Conservation (phyloP, 2,888 invertebrate genomes). For the Scelioninae gen. 1 region DNA sequence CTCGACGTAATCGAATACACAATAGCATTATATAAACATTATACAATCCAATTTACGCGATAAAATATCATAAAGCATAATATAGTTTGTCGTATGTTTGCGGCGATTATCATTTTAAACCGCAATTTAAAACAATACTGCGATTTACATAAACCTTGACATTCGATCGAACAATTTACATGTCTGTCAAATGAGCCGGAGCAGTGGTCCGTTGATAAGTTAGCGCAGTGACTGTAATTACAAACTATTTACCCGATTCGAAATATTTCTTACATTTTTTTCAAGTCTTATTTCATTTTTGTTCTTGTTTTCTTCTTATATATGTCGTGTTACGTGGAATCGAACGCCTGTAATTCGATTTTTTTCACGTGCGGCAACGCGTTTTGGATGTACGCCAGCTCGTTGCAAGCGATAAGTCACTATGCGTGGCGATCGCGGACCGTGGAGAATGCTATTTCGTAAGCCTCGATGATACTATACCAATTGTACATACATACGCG, state of each 20-base stretch:
- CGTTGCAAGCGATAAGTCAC: constrained; percentile 42
- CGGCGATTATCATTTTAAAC: constrained; percentile 4
- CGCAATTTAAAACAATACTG: constrained; percentile 38
- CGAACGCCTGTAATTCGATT: constrained; percentile 25
- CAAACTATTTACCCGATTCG: constrained; percentile 7
- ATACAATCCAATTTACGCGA: constrained; percentile 9
- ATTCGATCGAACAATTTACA: constrained; percentile 37
- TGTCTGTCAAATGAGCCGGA: constrained; percentile 29
- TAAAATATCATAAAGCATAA: constrained; percentile 22
- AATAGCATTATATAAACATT: constrained; percentile 11
- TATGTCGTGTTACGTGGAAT: neutral
- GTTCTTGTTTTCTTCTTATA: too few relatives aligned
- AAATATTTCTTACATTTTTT: too few relatives aligned
- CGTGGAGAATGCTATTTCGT: constrained; percentile 66
- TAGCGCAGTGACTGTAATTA: constrained; percentile 25
- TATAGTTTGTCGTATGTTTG: neutral
- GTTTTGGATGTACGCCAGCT: constrained; percentile 59
- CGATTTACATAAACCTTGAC: constrained; percentile 48
- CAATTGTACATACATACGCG: constrained; percentile 12
- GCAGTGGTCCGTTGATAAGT: constrained; percentile 14
- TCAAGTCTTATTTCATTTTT: too few relatives aligned
- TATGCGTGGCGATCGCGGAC: constrained; percentile 36
- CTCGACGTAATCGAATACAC: constrained; percentile 14
- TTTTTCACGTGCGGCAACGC: constrained; percentile 26
- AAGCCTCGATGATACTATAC: constrained; percentile 40